phyloP scores from a whole-genome alignment of 2,888 invertebrate species.

The Labia minor region DNA sequence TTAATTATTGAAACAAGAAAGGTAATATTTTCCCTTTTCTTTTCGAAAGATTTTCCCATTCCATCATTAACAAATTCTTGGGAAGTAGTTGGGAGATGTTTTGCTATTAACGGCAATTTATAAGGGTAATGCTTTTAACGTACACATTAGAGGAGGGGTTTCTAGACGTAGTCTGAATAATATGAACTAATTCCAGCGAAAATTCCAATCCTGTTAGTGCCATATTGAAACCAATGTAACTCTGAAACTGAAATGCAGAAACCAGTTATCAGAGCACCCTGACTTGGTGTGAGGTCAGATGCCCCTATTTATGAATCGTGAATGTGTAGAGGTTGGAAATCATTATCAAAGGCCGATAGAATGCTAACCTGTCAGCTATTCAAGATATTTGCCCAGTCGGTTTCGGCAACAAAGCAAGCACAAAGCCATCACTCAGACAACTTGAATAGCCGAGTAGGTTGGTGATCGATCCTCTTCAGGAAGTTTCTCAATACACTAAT shows the following conservation, averaged over 20 bases:
- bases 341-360: neutral
- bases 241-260: neutral
- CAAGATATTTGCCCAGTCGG: neutral
- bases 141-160: neutral
- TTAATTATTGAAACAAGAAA: no score
- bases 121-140: conserved; percentile 13
- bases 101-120: conserved; percentile 13
- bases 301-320: neutral
- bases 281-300: neutral
- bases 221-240: neutral
- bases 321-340: neutral
- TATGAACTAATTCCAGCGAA: neutral
- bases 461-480: neutral
- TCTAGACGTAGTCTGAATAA: neutral
- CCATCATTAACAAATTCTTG: neutral
- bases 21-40: no score
- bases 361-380: conserved; percentile 8
- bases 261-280: no score
- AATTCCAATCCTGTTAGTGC: neutral
- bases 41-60: neutral
- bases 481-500: no score
- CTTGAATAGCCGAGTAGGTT: neutral
- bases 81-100: neutral
- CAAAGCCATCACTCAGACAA: conserved; percentile 3
- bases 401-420: neutral